These are phyloP conservation scores for Drosophila setifemur DNA, from an alignment of 1,140 invertebrate genomes.

Conservation along the genomic window DNA sequence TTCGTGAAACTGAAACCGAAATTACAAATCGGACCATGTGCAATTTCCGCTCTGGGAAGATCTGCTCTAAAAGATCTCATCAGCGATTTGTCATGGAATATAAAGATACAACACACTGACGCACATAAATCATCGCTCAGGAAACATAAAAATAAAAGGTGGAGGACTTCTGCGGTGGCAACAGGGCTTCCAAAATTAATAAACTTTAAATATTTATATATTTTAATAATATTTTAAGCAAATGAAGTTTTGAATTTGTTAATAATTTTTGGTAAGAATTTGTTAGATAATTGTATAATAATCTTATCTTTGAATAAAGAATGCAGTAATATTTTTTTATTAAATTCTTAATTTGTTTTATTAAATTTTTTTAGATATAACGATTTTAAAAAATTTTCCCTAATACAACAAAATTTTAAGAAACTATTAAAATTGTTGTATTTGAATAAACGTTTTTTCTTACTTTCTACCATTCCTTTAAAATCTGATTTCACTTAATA, in stretches of 20 bases:
- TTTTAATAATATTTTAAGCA: not conserved
- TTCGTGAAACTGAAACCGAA: slow-evolving; percentile 56
- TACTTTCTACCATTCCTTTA: no score
- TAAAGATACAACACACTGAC: slow-evolving; percentile 44
- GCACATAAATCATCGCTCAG: slow-evolving; percentile 38
- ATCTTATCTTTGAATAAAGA: no score
- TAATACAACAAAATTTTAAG: no score
- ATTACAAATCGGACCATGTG: slow-evolving; percentile 41
- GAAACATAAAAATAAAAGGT: slow-evolving; percentile 35
- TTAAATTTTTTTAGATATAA: no score
- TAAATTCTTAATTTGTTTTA: no score
- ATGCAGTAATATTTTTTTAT: no score
- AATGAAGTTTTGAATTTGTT: no score
- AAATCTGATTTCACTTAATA: not conserved
- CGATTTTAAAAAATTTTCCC: no score
- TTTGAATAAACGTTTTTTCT: no score
- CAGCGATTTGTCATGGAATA: slow-evolving; percentile 52
- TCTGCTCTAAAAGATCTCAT: slow-evolving; percentile 28
- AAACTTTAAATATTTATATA: not conserved
- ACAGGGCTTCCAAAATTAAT: slow-evolving; percentile 13
- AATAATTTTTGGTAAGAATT: no score
- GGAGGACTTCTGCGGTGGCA: slow-evolving; percentile 34
- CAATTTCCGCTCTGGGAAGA: slow-evolving; percentile 57
- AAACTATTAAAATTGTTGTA: no score
- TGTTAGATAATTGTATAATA: no score